A percentile compares a stretch with the other conserved stretches of the same genome.
These are phyloP conservation scores for Erannis defoliaria DNA, from an alignment of 2,888 invertebrate species.

Conservation along the genomic window DNA sequence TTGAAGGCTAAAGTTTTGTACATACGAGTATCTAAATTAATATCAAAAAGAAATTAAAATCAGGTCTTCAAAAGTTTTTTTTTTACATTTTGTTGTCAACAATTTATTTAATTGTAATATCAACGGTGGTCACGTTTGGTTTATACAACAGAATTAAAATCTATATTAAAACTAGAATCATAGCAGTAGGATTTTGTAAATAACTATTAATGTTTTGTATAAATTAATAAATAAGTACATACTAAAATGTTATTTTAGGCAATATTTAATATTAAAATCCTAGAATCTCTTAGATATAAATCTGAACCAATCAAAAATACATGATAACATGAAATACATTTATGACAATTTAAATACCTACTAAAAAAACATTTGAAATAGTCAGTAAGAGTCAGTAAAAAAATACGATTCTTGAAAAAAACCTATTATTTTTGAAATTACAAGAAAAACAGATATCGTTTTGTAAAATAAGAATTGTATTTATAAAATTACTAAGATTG, in stretches of 20 bases:
- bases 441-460: background rate
- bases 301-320: background rate
- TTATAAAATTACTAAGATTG: constrained; percentile 38
- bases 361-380: background rate
- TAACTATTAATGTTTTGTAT: constrained; percentile 22
- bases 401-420: background rate
- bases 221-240: constrained; percentile 19
- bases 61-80: background rate
- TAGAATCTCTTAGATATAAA: background rate
- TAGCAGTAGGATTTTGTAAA: constrained; percentile 13
- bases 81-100: background rate
- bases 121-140: background rate
- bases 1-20: too few relatives aligned
- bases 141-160: constrained; percentile 1
- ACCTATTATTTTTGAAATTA: background rate
- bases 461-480: background rate
- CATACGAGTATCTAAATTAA: too few relatives aligned
- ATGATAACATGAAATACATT: too few relatives aligned
- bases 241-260: constrained; percentile 13
- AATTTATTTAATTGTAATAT: background rate
- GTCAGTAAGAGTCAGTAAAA: background rate
- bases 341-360: too few relatives aligned
- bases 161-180: background rate
- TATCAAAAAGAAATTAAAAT: too few relatives aligned
- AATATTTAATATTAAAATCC: constrained; percentile 8